phyloP scores from a whole-genome alignment of 1,140 invertebrate species.

The Aporrectodea caliginosa region DNA sequence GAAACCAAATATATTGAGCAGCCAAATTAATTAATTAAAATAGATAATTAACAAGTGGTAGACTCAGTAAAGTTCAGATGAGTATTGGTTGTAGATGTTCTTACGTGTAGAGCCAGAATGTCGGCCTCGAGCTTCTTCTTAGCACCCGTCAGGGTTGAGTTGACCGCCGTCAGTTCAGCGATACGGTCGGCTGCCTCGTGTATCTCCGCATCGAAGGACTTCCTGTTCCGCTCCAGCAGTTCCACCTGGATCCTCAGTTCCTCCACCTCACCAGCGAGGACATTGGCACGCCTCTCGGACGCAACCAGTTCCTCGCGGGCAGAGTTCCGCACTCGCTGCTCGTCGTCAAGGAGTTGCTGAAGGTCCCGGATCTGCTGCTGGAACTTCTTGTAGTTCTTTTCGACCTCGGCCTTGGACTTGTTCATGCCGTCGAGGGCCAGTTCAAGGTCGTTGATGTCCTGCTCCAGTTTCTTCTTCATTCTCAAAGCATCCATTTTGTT shows the following conservation, averaged over 20 bases:
- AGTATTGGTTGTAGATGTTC: too few species aligned
- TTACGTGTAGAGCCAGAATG: constrained; percentile 83
- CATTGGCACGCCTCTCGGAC: constrained; percentile 90
- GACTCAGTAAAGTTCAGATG: too few species aligned
- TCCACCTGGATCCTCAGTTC: constrained; percentile 91
- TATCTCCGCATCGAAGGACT: constrained; percentile 92
- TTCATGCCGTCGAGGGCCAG: constrained; percentile 79
- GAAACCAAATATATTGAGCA: too few species aligned
- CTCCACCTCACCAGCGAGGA: constrained; percentile 91
- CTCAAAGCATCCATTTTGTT: constrained; percentile 97
- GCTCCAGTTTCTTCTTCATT: constrained; percentile 99
- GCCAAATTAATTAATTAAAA: too few species aligned
- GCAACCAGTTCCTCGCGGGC: constrained; percentile 91
- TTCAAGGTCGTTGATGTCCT: constrained; percentile 98
- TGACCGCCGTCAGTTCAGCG: constrained; percentile 89
- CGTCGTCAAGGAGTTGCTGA: constrained; percentile 85
- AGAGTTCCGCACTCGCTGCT: constrained; percentile 93
- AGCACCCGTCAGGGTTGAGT: constrained; percentile 82
- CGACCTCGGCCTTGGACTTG: constrained; percentile 87
- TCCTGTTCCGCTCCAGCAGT: constrained; percentile 85
- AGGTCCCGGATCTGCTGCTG: constrained; percentile 80
- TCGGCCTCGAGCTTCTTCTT: constrained; percentile 99
- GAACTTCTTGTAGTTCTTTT: constrained; percentile 97
- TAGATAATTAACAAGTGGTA: too few species aligned
- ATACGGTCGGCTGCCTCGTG: constrained; percentile 94